These are phyloP conservation scores for Phaethon lepturus DNA, from an alignment of 2,113 vertebrate genomes.

Conservation along the genomic window DNA sequence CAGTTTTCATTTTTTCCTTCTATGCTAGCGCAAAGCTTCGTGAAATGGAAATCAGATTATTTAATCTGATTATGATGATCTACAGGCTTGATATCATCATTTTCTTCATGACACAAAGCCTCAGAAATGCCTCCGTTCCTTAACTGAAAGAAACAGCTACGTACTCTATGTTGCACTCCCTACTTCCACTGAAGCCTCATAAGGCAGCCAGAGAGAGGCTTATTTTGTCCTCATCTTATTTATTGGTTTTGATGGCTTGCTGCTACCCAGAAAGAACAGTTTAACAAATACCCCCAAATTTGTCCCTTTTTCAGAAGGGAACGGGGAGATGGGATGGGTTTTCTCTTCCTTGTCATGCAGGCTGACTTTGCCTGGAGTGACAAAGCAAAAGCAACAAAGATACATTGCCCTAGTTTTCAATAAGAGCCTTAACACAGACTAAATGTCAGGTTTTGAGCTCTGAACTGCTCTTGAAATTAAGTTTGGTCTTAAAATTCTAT, in stretches of 20 bases:
- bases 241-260: background rate
- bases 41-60: slow-evolving; percentile 29
- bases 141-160: background rate
- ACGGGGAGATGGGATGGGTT: background rate
- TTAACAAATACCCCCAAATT: background rate
- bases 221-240: background rate
- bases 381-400: slow-evolving; percentile 18
- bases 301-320: background rate
- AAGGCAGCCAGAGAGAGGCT: background rate
- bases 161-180: background rate
- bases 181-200: background rate
- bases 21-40: background rate
- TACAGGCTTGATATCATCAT: background rate
- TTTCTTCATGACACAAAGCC: background rate
- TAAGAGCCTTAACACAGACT: slow-evolving; percentile 11
- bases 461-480: slow-evolving; percentile 7
- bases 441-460: slow-evolving; percentile 7
- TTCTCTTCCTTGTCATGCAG: background rate
- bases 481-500: slow-evolving; percentile 38
- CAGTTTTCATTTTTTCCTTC: background rate
- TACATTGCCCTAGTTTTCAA: slow-evolving; percentile 39
- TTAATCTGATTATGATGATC: slow-evolving; percentile 42
- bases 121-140: background rate
- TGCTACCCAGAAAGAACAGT: background rate
- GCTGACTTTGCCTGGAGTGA: slow-evolving; percentile 66